Evolutionary conservation across 2,113 vertebrate genomes (phyloP), one percentile per base, ranked within the genome.

Genomic region (Pimephales promelas): DNA sequence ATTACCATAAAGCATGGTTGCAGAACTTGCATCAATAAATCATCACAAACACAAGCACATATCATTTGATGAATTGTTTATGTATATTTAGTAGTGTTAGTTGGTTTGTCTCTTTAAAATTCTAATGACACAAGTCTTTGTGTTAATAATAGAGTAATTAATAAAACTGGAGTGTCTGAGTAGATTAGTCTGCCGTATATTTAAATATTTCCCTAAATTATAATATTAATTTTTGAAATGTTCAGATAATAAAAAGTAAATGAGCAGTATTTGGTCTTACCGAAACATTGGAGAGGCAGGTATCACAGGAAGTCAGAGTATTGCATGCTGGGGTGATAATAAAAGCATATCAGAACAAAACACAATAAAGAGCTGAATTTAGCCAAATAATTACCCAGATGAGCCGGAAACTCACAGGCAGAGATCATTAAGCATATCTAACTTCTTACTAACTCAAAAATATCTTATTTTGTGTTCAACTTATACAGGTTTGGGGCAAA

Each of bases 251-350:
- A 54, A 52, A 20, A 6, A 34, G 7, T 54, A 22, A 10, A 34
- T 22, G 2, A 52, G 54, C 5, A 1, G 10, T 36, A 6, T 13
- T 10, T 43, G 34, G 11, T 70, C 83, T 79, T 70, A 84, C 77
- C 10, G 83, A 85, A 2, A 81, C 74, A 45, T 88, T 88, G n/a
- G 56, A 1, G 10, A 88, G 82, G 59, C 87, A 88, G 20, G 54
- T 62, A 2, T 88, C 87, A 84, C 87, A 88, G 72, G 77, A 71
- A 43, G 59, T 84, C 6, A 22, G 7, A 10, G 43, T 22, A 3
- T 9, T 66, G 36, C 86, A 84, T 4, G 82, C 76, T 77, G 79
- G 18, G 70, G 11, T 7, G 9, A 62, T 36, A 78, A 24, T 11
- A 22, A 34, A 34, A 28, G 34, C 45, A 16, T 22, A 11, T 26